Base-by-base conservation (phyloP, 1,140 invertebrate species). In the Diorhabda sublineata region DNA sequence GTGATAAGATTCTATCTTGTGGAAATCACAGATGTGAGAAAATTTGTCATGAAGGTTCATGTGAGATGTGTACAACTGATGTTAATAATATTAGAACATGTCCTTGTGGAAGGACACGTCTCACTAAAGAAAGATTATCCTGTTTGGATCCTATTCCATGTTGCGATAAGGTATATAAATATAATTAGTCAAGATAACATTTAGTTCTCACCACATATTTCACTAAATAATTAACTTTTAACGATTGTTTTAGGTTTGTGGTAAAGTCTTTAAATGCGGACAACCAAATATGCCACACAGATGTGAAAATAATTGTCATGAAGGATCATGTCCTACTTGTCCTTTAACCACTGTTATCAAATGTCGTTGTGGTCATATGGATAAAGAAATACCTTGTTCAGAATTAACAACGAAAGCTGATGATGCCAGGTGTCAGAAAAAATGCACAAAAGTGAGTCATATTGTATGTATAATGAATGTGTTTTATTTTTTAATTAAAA, bases 331-430 rank as follows among this genome's bases (percentile, higher is more conserved):
- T 80, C 90, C 91, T 5, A 86, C 88, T 0, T 99, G 97, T 77
- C 86, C 89, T 9, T 86, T 91, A 26, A 88, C 86, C 9, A 95
- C 94, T 0, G 79, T 87, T 2, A 86, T 97, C 0, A 88, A 87
- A 64, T 98, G 97, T 78, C 89, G 94, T n/a, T 99, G 97, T 82
- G 93, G 93, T n/a, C 87, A 90, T 76, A 92, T 91, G 83, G 89
- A 90, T 67, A 91, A 91, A 73, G 89, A 95, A 79, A 87, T 97
- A 59, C 84, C 88, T 1, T 98, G 96, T 79, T 82, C 82, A 2
- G 87, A 94, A 57, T 79, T 95, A 1, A 87, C 83, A 0, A 85
- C 87, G 0, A 87, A 89, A 74, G 84, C 86, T 41, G 88, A 91
- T 73, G 91, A 91, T 76, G 88, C 90, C 4, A 81, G 89, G 7